Evolutionary conservation across 2,113 vertebrate genomes (phyloP), one percentile per base, ranked within the genome.

Genomic region (Lophius piscatorius): DNA sequence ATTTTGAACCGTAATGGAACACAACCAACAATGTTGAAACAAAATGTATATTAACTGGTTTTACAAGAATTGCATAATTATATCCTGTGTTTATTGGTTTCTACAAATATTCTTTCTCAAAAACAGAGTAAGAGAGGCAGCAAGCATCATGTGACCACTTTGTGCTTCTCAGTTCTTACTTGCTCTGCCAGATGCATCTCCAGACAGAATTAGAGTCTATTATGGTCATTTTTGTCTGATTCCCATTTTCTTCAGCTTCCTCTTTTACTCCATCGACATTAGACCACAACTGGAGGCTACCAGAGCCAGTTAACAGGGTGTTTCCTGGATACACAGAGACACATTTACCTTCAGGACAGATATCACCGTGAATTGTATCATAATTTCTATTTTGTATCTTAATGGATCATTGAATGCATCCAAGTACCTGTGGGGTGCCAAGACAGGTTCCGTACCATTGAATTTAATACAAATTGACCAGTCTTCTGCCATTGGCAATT

Each of bases 401-500:
- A 16, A 5, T 23, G 6, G 36, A 1, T 26, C 20, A 42, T 22
- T 44, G 22, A 13, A 16, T 47, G 9, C 8, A n/a, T 38, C 0
- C 18, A 46, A 29, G 62, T 92, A 98, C 97, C 97, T 93, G 93
- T 87, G 1, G 96, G 95, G 83, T 97, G 93, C 97, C 97, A 99
- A 0, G 94, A 94, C 76, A 99, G 83, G 86, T 95, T 98, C 66
- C 92, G 92, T 51, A 89, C 94, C 76, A 91, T 71, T 12, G 93
- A 90, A 63, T 95, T 90, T 70, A 99, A 78, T 66, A 90, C 85
- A 87, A 98, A 94, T 45, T 98, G 97, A 31, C 95, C 95, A 60
- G 88, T 95, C 80, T 96, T 96, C 84, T 98, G 94, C 97, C 97
- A 98, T n/a, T 98, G 97, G 80, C 86, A 94, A 71, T 86, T 92